Conservation (phyloP, 2,888 invertebrate species). For the Drosophila melanosoma region DNA sequence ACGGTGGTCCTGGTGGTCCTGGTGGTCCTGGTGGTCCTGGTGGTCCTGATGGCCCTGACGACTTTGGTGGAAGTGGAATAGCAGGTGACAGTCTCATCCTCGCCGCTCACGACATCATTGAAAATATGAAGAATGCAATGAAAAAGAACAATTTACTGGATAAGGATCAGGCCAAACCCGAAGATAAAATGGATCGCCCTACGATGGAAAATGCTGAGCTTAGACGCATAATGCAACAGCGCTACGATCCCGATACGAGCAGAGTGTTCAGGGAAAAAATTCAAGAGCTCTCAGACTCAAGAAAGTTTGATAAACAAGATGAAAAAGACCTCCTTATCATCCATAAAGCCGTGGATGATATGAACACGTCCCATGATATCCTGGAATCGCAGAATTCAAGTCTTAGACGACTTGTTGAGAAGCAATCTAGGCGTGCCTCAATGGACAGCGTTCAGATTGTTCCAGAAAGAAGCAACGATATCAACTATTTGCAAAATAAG, state of each 20-base stretch:
- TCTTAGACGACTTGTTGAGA: slow-evolving; percentile 76
- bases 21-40: slow-evolving; percentile 8
- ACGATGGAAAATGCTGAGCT: slow-evolving; percentile 67
- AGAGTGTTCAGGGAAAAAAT: slow-evolving; percentile 70
- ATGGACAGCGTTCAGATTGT: slow-evolving; percentile 60
- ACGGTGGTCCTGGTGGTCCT: slow-evolving; percentile 6
- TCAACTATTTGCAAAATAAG: slow-evolving; percentile 75
- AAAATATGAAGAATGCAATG: slow-evolving; percentile 67
- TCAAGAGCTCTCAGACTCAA: slow-evolving; percentile 57
- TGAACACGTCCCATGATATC: slow-evolving; percentile 75
- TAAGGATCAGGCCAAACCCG: slow-evolving; percentile 56
- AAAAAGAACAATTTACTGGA: slow-evolving; percentile 66
- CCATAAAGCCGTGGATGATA: slow-evolving; percentile 69
- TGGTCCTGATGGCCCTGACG: background rate
- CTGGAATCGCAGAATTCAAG: slow-evolving; percentile 77
- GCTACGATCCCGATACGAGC: slow-evolving; percentile 65
- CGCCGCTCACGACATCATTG: slow-evolving; percentile 68
- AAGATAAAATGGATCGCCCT: slow-evolving; percentile 58
- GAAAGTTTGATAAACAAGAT: slow-evolving; percentile 73
- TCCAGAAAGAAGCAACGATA: slow-evolving; percentile 72
- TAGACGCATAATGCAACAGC: slow-evolving; percentile 64
- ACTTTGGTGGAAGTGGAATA: slow-evolving; percentile 27
- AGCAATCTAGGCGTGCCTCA: slow-evolving; percentile 63
- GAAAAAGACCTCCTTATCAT: slow-evolving; percentile 70
- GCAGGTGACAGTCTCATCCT: slow-evolving; percentile 74